Conservation (phyloP, 1,140 invertebrate genomes). For the Lutraria rhynchaena region DNA sequence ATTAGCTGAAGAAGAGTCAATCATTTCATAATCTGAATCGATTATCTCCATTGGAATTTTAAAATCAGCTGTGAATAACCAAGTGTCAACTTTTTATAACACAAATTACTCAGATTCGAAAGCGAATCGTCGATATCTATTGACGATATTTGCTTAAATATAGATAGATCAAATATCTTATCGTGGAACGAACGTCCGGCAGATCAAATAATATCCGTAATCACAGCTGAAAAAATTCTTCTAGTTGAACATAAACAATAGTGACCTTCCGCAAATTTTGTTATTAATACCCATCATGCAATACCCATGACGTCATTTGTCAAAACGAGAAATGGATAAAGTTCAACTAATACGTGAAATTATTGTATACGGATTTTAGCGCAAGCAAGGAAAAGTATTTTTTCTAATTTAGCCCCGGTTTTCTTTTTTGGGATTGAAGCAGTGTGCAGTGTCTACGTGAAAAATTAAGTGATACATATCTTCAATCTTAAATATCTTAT, state of each 20-base stretch:
- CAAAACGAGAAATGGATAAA: neutral
- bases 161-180: neutral
- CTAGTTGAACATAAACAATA: slow-evolving; percentile 16
- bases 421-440: no score
- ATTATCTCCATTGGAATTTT: slow-evolving; percentile 11
- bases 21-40: neutral
- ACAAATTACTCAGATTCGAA: neutral
- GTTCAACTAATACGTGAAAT: no score
- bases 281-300: slow-evolving; percentile 23
- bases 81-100: slow-evolving; percentile 16
- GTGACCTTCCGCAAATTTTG: slow-evolving; percentile 8
- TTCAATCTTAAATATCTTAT: no score
- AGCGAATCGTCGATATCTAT: neutral
- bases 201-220: no score
- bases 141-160: neutral
- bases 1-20: neutral
- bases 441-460: no score
- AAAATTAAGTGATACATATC: no score
- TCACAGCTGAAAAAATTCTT: neutral
- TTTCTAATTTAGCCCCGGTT: no score
- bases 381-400: no score
- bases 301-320: slow-evolving; percentile 13
- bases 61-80: slow-evolving; percentile 27
- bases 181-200: neutral
- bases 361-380: no score